phyloP scores from a whole-genome alignment of 2,888 invertebrate genomes.

The Crocallis elinguaria region DNA sequence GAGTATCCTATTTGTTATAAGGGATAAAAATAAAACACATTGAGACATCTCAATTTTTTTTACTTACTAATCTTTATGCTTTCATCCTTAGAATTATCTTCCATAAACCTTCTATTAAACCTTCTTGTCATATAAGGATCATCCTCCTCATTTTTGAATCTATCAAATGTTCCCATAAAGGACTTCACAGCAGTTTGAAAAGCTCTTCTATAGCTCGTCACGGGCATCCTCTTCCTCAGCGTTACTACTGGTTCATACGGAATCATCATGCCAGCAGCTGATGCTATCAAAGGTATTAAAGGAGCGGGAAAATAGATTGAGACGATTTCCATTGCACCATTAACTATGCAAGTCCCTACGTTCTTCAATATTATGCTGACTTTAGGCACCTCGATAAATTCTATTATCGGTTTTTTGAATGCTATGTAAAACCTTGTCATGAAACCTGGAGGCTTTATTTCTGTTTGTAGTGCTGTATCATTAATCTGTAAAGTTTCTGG shows the following conservation, averaged over 20 bases:
- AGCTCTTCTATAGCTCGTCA: conserved; percentile 72
- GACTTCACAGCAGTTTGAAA: conserved; percentile 65
- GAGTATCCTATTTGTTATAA: too few relatives aligned
- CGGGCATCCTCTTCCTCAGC: conserved; percentile 69
- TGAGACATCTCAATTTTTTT: too few relatives aligned
- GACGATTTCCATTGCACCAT: conserved; percentile 72
- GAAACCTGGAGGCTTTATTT: conserved; percentile 14
- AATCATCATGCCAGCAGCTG: conserved; percentile 71
- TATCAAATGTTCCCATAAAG: conserved; percentile 70
- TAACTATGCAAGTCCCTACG: conserved; percentile 71
- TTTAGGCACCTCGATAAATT: conserved; percentile 56
- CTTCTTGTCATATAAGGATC: conserved; percentile 74
- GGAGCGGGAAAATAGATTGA: conserved; percentile 71
- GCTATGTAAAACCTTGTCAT: conserved; percentile 46
- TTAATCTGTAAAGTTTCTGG: neutral
- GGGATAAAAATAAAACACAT: too few relatives aligned
- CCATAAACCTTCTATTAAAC: conserved; percentile 70
- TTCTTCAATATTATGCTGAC: conserved; percentile 62
- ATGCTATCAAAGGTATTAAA: conserved; percentile 70
- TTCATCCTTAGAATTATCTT: neutral
- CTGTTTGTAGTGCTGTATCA: conserved; percentile 1
- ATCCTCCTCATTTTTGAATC: conserved; percentile 58
- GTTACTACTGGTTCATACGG: conserved; percentile 76
- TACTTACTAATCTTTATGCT: too few relatives aligned
- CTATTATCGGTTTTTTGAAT: conserved; percentile 49